These are phyloP conservation scores for Gobio gobio DNA, from an alignment of 2,113 vertebrate genomes.

Conservation along the genomic window DNA sequence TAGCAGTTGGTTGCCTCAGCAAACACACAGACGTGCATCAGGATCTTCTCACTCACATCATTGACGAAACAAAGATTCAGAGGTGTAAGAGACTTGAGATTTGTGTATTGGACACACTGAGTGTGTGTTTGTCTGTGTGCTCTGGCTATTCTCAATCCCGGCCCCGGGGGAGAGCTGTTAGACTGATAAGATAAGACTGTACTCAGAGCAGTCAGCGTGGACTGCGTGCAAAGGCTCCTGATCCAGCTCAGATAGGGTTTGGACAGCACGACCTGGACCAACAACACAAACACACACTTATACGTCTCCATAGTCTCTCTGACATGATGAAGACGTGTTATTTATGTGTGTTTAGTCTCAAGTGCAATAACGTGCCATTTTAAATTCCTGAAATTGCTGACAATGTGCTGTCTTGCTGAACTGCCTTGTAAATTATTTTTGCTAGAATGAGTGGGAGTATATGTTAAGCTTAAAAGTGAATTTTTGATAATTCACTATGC, in stretches of 20 bases:
- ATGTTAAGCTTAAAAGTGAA: neutral
- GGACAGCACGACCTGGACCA: neutral
- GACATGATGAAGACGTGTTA: neutral
- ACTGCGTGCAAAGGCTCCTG: constrained; percentile 50
- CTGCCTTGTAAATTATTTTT: neutral
- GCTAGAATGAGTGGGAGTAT: neutral
- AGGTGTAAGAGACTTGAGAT: constrained; percentile 5
- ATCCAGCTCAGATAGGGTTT: constrained; percentile 41
- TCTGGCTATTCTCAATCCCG: constrained; percentile 68
- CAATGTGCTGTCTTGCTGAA: neutral
- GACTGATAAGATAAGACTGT: constrained; percentile 70
- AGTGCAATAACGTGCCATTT: neutral
- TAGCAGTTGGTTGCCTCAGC: neutral
- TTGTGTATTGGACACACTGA: constrained; percentile 33
- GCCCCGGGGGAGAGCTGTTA: constrained; percentile 59
- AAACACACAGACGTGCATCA: neutral
- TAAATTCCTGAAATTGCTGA: constrained; percentile 4
- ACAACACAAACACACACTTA: neutral
- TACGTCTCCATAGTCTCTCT: neutral
- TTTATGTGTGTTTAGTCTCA: constrained; percentile 17
- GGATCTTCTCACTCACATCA: constrained; percentile 13
- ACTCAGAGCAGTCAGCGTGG: constrained; percentile 57
- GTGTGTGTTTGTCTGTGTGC: constrained; percentile 14
- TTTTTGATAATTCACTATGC: neutral
- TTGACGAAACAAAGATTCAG: neutral